Evolutionary conservation across 1,140 invertebrate species (phyloP), one percentile per base, ranked within the genome.

Genomic region (Eufriesea mexicana): DNA sequence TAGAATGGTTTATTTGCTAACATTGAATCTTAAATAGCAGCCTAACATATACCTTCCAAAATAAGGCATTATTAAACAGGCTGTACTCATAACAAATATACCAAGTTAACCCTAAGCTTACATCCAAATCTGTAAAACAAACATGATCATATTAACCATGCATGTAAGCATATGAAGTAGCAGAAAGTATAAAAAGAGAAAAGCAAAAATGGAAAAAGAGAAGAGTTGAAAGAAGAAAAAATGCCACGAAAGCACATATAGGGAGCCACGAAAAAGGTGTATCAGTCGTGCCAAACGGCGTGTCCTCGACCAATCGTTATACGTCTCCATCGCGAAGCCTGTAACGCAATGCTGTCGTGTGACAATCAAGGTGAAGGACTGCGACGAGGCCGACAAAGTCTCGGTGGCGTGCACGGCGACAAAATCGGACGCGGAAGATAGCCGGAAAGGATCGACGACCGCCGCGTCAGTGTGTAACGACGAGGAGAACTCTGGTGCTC

Each of bases 321-420:
- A 20, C 47, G 28, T 62, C 35, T 78, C 57, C 42, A 70, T 61
- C 73, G 57, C 64, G 72, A 81, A 12, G 45, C 45, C 42, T 74
- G 54, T 88, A 86, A 86, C 86, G 51, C 62, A 59, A 62, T 71
- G 49, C 61, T 79, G 45, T 87, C 71, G 75, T 68, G 72, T 78
- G 66, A 77, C 51, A 61, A 68, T 10, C 64, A 91, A 91, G 90
- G 88, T 89, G 79, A 91, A 85, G 87, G 89, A 91, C 81, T 90
- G 83, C 79, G 81, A 89, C 79, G 89, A 89, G 67, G 64, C 59
- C 62, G 79, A 68, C 77, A 62, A 42, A 54, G 55, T 64, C 64
- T 78, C 85, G 71, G 28, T 49, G 42, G 47, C 79, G 62, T 59
- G 74, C n/a, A 71, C 55, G 51, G 64, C 67, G 62, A 84, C 78